Evolutionary conservation across 1,140 invertebrate species (phyloP).

Genomic region (Tenebrio molitor): DNA sequence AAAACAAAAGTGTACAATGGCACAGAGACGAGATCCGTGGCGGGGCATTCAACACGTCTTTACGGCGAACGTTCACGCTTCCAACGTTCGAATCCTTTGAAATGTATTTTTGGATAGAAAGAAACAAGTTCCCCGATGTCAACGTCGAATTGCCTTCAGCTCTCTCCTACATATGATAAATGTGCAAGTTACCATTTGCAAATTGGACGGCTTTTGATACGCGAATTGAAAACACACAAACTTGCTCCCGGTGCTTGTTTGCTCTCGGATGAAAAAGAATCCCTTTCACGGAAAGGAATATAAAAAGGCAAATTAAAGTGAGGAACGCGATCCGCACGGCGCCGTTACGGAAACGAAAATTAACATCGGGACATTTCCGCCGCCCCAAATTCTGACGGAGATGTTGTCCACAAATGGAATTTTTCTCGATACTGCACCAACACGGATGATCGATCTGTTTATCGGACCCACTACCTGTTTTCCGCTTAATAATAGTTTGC

Average conservation of each 20-base stretch:
- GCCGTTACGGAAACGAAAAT: neutral
- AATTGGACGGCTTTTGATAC: slow-evolving; percentile 38
- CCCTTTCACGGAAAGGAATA: slow-evolving; percentile 19
- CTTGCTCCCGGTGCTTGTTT: slow-evolving; percentile 14
- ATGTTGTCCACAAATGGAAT: no score
- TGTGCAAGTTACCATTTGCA: slow-evolving; percentile 31
- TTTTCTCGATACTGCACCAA: no score
- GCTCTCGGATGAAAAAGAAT: slow-evolving; percentile 26
- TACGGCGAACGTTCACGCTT: slow-evolving; percentile 44
- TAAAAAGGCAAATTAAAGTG: slow-evolving; percentile 35
- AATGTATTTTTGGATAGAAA: slow-evolving; percentile 49
- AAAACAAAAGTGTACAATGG: slow-evolving; percentile 24
- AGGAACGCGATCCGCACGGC: neutral
- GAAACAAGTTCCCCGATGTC: slow-evolving; percentile 38
- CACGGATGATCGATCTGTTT: no score
- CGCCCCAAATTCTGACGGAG: no score
- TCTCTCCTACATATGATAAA: slow-evolving; percentile 25
- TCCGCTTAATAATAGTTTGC: slow-evolving; percentile 14
- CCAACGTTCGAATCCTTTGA: slow-evolving; percentile 49
- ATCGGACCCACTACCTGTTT: no score
- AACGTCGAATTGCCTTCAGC: slow-evolving; percentile 26
- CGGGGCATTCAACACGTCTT: slow-evolving; percentile 38
- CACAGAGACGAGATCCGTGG: slow-evolving; percentile 16
- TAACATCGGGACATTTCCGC: no score
- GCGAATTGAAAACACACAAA: slow-evolving; percentile 35